Percentiles rank a stretch among this genome's conserved stretches.
Evolutionary conservation across 2,113 vertebrate species (phyloP).

Genomic region (Marmota monax): DNA sequence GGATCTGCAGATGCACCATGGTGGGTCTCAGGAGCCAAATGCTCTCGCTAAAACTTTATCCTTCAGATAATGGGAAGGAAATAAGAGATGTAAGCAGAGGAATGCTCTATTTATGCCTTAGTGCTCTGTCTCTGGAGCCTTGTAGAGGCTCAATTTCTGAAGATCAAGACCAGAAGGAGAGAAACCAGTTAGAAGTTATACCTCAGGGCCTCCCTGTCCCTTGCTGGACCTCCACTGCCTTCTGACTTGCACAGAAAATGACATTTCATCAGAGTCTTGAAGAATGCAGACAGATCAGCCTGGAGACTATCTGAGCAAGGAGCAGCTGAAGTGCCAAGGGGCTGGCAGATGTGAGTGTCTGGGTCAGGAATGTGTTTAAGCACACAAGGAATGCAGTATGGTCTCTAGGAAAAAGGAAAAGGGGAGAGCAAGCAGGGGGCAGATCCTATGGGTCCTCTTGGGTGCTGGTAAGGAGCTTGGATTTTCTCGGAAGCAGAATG

Average conservation of each 20-base stretch:
- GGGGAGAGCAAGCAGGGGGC: not conserved
- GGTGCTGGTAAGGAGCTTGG: not conserved
- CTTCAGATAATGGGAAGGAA: not conserved
- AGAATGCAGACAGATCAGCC: not conserved
- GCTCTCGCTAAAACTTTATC: not conserved
- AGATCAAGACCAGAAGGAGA: not conserved
- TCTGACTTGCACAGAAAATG: not conserved
- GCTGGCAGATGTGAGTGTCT: not conserved
- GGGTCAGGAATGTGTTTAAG: not conserved
- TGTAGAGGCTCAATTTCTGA: not conserved
- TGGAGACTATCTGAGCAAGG: not conserved
- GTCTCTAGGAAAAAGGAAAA: not conserved
- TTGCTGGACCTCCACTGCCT: not conserved
- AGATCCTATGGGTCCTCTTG: not conserved
- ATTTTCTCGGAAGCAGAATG: not conserved
- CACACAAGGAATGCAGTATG: not conserved
- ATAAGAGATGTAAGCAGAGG: no score
- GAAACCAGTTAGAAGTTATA: not conserved
- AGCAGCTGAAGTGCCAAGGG: not conserved
- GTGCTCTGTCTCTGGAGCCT: not conserved
- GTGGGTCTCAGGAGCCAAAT: fast-evolving
- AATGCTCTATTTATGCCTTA: no score
- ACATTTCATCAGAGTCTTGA: not conserved
- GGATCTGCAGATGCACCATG: not conserved
- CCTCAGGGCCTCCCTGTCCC: not conserved